A percentile compares a stretch with the other conserved stretches of the same genome.
phyloP scores from a whole-genome alignment of 2,888 invertebrate species.

The Coenonympha glycerion region DNA sequence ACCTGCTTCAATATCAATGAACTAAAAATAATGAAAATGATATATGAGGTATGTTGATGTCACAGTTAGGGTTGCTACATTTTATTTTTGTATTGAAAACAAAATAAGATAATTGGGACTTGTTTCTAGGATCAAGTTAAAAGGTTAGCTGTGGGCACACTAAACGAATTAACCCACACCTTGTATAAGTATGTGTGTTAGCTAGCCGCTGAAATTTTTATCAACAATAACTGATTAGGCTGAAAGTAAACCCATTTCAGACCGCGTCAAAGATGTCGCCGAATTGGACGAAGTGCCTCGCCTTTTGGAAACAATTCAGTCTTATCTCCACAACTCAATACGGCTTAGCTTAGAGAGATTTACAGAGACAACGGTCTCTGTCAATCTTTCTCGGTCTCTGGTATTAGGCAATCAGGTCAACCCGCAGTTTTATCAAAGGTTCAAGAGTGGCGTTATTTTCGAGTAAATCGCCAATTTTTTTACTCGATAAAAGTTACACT shows the following conservation, averaged over 20 bases:
- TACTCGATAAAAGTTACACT: no score
- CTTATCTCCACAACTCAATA: slow-evolving; percentile 22
- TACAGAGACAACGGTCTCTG: slow-evolving; percentile 12
- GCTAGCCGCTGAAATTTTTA: background rate
- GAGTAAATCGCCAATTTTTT: no score
- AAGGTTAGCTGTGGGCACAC: no score
- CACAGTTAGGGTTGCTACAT: no score
- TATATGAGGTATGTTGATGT: no score
- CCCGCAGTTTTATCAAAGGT: background rate
- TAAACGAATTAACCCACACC: no score
- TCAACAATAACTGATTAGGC: background rate
- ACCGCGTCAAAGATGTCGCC: slow-evolving; percentile 7
- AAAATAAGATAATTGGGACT: no score
- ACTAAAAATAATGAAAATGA: no score
- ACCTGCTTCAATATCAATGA: no score
- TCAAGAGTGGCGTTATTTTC: background rate
- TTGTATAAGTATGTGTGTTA: no score
- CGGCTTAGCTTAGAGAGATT: slow-evolving; percentile 21
- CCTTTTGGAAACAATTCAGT: slow-evolving; percentile 7
- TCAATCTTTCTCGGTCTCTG: background rate
- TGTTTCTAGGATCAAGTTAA: no score
- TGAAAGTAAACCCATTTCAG: slow-evolving; percentile 1
- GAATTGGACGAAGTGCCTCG: background rate
- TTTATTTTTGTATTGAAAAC: no score
- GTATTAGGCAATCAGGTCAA: background rate